Base-by-base conservation (phyloP, 2,113 vertebrate species). In the Pseudorhombus dupliciocellatus region DNA sequence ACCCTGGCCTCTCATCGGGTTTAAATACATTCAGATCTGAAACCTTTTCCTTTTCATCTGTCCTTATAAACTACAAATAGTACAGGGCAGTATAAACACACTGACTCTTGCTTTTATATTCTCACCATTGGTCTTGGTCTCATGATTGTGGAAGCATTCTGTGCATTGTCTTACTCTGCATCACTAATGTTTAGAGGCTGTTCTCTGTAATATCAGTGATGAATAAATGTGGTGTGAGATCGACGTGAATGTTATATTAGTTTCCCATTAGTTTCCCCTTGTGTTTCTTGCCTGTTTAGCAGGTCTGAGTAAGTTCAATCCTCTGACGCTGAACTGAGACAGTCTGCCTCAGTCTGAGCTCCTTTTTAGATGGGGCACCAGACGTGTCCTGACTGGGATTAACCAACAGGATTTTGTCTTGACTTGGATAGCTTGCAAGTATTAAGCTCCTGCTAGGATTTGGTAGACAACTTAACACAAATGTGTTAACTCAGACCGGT, bases 291-390 rank as follows among this genome's bases (percentile, higher is more conserved):
- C 40, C 67, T 62, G 56, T 83, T 28, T 74, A 24, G 50, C 50
- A 55, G 50, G 55, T 74, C 48, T 55, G 5, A 48, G 25, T 18
- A 14, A 73, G 54, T 69, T 75, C 85, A 89, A 87, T 85, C 82
- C 75, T 52, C 54, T 25, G 50, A 46, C 69, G 75, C 74, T 75
- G 64, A 73, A 58, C 81, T 77, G 66, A 82, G 68, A 66, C 44
- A 3, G 61, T 60, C 66, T 76, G 77, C 60, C 80, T 81, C 68
- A 40, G 25, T 75, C 21, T 14, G 57, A 52, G 25, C 53, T 55
- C 31, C 71, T 25, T 28, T 8, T 86, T 63, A 78, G 73, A 60
- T 28, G 40, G 65, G 42, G 24, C 70, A 70, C 28, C 64, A 77
- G 62, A 78, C 40, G 2, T 53, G 42, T 70, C 53, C 52, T 34